Evolutionary conservation across 2,797 vertebrate genomes (phyloP).

Genomic region (Scolopax bukidnonensis): DNA sequence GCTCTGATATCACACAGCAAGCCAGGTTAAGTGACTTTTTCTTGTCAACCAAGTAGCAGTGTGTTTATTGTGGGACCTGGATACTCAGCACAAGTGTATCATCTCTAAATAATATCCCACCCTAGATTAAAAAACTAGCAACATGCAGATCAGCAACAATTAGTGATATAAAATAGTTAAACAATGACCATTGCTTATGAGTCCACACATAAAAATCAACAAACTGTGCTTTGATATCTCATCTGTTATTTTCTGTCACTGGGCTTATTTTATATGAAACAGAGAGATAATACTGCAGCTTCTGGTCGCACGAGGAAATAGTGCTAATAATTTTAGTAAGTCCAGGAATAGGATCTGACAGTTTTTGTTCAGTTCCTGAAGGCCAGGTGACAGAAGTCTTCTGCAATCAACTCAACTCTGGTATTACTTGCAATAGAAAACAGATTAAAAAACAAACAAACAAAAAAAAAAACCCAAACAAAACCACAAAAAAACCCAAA

Average conservation of each 20-base stretch:
- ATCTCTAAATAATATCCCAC: neutral
- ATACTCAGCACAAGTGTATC: neutral
- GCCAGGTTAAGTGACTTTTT: neutral
- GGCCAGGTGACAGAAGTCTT: neutral
- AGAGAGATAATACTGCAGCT: neutral
- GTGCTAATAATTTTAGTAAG: neutral
- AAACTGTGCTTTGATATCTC: neutral
- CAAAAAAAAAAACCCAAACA: neutral
- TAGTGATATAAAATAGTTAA: neutral
- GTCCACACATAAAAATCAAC: neutral
- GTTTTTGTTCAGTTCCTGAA: neutral
- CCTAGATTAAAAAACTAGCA: neutral
- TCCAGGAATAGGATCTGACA: neutral
- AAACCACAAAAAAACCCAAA: too few relatives aligned
- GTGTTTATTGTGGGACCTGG: neutral
- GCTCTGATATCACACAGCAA: neutral
- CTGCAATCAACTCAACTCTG: neutral
- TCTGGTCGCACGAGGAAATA: neutral
- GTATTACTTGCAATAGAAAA: neutral
- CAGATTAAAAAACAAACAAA: accelerated
- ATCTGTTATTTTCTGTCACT: neutral
- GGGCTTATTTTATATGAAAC: neutral
- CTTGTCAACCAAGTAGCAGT: neutral
- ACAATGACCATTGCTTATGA: neutral
- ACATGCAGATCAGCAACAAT: neutral